Base-by-base conservation (phyloP, 2,797 vertebrate species). In the Leptatherina wallacei region DNA sequence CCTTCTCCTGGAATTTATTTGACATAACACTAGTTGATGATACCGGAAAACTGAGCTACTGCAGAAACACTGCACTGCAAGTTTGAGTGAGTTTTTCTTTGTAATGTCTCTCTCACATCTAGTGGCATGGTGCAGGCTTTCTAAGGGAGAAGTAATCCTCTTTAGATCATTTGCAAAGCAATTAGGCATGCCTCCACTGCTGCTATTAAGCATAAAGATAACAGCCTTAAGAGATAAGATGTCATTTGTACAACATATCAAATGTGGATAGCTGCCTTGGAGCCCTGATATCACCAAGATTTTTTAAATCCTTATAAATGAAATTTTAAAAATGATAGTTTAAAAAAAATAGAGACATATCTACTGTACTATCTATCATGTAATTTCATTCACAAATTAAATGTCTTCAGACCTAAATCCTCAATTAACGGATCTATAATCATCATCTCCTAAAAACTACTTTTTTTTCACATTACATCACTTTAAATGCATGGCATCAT, bases 161-260 rank as follows among this genome's bases (percentile, higher is more conserved):
- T 91, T 90, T 84, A 91, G 86, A 91, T 94, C 83, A 91, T 93
- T 92, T 92, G 88, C 88, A 90, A 92, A 90, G 90, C 90, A 92
- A 93, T 92, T 93, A 93, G 78, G 84, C 94, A 94, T 93, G 90
- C 92, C 81, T 85, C 80, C 78, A 78, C 79, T 78, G 87, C 79
- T 78, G 86, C 87, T 85, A 92, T 92, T 91, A 91, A 91, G 89
- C 83, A 89, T 83, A 80, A 91, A 89, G 91, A 92, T 93, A 93
- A 92, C 86, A 87, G 87, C 90, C 72, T 73, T 68, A 74, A 38
- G 78, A 85, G 92, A 94, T 93, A 94, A 93, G 91, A 93, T 90
- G 90, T 81, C 88, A 86, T 89, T 93, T 88, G 85, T 90, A 90
- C 82, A 77, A 87, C 58, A 30, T 90, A 90, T 92, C 87, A 89